Evolutionary conservation across 2,888 invertebrate genomes (phyloP).

Genomic region (Congeria kusceri): DNA sequence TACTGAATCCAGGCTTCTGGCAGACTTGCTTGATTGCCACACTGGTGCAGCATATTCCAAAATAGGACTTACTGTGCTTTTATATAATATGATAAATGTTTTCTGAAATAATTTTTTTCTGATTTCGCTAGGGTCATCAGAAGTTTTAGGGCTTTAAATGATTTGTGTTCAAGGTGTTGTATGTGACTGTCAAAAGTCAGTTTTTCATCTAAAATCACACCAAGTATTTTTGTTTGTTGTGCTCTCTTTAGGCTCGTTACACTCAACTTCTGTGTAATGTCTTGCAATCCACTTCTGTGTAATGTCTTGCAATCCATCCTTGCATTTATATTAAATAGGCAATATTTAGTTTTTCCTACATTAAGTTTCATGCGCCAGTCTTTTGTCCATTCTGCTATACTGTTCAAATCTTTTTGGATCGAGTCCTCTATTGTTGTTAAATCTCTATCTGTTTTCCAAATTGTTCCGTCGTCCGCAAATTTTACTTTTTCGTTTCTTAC

Average conservation of each 20-base stretch:
- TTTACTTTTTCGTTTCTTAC: conserved; percentile 15
- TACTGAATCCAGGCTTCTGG: not conserved
- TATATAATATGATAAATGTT: conserved; percentile 5
- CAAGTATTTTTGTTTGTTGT: conserved; percentile 14
- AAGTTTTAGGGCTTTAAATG: not conserved
- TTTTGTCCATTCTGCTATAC: conserved; percentile 9
- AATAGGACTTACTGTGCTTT: conserved; percentile 13
- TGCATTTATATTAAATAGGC: not conserved
- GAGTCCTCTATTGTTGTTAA: not conserved
- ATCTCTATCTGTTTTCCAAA: conserved; percentile 25
- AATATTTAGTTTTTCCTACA: conserved; percentile 9
- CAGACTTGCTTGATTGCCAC: conserved; percentile 11
- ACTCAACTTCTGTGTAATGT: not conserved
- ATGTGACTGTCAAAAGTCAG: conserved; percentile 22
- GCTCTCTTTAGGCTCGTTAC: not conserved
- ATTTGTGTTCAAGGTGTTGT: conserved; percentile 6
- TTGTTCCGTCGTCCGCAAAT: conserved; percentile 43
- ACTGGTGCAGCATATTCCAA: conserved; percentile 33
- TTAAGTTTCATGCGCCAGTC: conserved; percentile 34
- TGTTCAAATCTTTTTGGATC: conserved; percentile 4
- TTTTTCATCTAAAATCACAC: conserved; percentile 20
- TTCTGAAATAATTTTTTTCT: not conserved
- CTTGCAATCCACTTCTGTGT: not conserved
- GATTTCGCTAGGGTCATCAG: conserved; percentile 6
- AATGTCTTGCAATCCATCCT: not conserved